Percentiles rank a stretch among this genome's conserved stretches.
These are phyloP conservation scores for Enteromius argenteus DNA, from an alignment of 2,797 vertebrate species.

Conservation along the genomic window DNA sequence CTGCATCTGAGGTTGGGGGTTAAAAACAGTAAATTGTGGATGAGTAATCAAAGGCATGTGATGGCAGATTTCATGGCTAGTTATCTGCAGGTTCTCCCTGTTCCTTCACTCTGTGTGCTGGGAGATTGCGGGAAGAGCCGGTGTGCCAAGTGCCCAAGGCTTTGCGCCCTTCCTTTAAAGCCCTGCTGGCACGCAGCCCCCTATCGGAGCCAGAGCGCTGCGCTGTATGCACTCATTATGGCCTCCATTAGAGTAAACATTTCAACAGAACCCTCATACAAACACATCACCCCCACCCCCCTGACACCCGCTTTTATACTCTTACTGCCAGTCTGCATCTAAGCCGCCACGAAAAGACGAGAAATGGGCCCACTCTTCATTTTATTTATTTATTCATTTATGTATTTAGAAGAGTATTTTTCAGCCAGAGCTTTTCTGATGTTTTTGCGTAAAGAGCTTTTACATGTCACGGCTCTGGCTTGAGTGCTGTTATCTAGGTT, in stretches of 20 bases:
- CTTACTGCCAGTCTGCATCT: conserved; percentile 77
- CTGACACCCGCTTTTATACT: conserved; percentile 75
- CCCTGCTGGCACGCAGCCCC: conserved; percentile 78
- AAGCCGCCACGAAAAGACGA: conserved; percentile 69
- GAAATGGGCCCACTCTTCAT: conserved; percentile 76
- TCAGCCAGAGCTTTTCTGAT: conserved; percentile 64
- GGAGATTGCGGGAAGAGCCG: conserved; percentile 74
- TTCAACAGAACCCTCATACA: conserved; percentile 73
- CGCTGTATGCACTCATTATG: conserved; percentile 80
- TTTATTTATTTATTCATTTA: conserved; percentile 84
- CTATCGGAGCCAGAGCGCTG: conserved; percentile 76
- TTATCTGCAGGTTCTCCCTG: conserved; percentile 80
- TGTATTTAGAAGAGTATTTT: conserved; percentile 73
- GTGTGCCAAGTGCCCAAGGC: conserved; percentile 80
- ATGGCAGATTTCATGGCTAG: conserved; percentile 80
- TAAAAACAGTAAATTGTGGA: conserved; percentile 79
- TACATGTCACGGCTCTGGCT: conserved; percentile 71
- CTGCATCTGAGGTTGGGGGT: conserved; percentile 73
- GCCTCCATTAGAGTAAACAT: conserved; percentile 85
- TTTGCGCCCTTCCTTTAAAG: conserved; percentile 75
- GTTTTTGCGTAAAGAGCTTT: conserved; percentile 79
- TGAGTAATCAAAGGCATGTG: conserved; percentile 80
- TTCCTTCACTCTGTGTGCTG: conserved; percentile 70
- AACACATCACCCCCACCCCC: conserved; percentile 64
- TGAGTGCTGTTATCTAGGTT: conserved; percentile 61